phyloP scores from a whole-genome alignment of 2,888 invertebrate species.

The Blastobasis lacticolella region DNA sequence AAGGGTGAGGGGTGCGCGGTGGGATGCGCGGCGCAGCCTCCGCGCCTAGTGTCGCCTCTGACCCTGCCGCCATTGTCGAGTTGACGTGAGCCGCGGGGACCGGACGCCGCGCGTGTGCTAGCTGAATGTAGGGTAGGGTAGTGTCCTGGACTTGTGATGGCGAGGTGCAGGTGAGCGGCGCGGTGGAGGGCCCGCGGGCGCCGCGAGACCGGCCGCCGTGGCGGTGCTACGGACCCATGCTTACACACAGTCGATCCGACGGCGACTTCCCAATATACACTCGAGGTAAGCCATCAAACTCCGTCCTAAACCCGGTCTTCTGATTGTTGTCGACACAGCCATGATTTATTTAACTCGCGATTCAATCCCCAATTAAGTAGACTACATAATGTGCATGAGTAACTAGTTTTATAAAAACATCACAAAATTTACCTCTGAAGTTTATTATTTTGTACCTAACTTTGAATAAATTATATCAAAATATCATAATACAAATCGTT shows the following conservation, averaged over 20 bases:
- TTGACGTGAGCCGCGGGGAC: slow-evolving; percentile 42
- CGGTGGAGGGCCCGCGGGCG: slow-evolving; percentile 71
- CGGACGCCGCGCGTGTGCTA: slow-evolving; percentile 41
- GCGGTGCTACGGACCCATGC: slow-evolving; percentile 81
- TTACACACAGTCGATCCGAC: slow-evolving; percentile 89
- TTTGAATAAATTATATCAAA: no score
- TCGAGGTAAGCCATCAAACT: slow-evolving; percentile 75
- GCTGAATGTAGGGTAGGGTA: slow-evolving; percentile 30
- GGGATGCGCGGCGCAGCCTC: slow-evolving; percentile 70
- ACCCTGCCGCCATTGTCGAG: slow-evolving; percentile 58
- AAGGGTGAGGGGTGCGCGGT: slow-evolving; percentile 61
- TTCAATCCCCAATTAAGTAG: no score
- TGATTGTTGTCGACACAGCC: no score
- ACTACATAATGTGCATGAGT: no score
- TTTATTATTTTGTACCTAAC: no score
- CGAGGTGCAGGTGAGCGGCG: slow-evolving; percentile 56
- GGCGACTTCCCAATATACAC: slow-evolving; percentile 88
- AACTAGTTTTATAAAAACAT: no score
- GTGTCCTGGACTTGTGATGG: slow-evolving; percentile 47
- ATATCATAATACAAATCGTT: no score
- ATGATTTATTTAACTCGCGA: no score
- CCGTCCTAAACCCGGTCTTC: slow-evolving; percentile 1
- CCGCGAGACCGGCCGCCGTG: slow-evolving; percentile 70
- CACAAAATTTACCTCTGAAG: no score
- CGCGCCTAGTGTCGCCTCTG: slow-evolving; percentile 39